Conservation (phyloP, 1,140 invertebrate genomes). For the Musca domestica region DNA sequence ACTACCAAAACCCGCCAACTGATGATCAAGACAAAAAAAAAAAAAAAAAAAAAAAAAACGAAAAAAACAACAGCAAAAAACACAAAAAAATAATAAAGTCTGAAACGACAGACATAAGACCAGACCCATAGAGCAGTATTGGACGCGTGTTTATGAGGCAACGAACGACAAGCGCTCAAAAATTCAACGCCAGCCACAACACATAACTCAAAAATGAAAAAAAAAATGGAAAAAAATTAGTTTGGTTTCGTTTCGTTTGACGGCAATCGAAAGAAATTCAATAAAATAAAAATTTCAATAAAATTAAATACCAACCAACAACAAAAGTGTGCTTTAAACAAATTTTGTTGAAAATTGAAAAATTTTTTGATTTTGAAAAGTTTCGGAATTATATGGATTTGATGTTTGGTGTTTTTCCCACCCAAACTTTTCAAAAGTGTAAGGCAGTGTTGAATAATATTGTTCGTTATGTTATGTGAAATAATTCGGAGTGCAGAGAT, state of each 20-base stretch:
- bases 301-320: neutral
- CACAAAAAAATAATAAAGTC: conserved; percentile 18
- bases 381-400: no score
- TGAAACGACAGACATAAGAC: conserved; percentile 13
- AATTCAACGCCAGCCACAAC: neutral
- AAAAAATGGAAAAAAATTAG: conserved; percentile 2
- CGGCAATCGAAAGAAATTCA: neutral
- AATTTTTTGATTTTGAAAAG: no score
- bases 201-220: neutral
- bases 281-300: neutral
- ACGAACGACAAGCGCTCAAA: conserved; percentile 18
- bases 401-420: no score
- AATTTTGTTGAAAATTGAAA: no score
- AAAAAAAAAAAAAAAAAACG: conserved; percentile 12
- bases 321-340: neutral
- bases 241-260: no score
- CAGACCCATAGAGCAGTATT: conserved; percentile 21
- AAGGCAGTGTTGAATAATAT: no score
- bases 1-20: conserved; percentile 15
- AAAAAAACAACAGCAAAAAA: neutral
- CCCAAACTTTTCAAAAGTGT: no score
- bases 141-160: conserved; percentile 18
- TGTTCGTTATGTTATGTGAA: no score
- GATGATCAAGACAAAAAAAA: neutral
- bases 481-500: no score